A percentile compares a stretch with the other conserved stretches of the same genome.
These are phyloP conservation scores for Genyomyrus donnyi DNA, from an alignment of 2,113 vertebrate genomes.

Conservation along the genomic window DNA sequence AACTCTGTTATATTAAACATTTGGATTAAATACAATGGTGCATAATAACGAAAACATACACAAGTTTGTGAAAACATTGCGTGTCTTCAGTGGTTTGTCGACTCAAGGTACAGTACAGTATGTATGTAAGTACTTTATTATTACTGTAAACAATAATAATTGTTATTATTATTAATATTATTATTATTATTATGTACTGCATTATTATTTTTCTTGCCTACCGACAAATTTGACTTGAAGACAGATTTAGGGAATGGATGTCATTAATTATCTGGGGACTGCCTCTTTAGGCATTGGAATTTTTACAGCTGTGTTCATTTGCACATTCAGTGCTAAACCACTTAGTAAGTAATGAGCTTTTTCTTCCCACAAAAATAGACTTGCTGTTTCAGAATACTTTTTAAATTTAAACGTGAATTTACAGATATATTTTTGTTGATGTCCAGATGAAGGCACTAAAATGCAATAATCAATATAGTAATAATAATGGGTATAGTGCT, in stretches of 20 bases:
- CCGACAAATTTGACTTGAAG: no score
- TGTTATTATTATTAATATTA: no score
- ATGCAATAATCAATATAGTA: background rate
- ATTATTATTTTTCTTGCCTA: no score
- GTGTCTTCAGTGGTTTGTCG: background rate
- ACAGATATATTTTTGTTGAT: background rate
- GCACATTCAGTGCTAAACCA: background rate
- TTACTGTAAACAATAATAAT: background rate
- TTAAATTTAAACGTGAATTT: background rate
- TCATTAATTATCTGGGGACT: no score
- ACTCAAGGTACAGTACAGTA: no score
- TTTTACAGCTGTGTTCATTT: background rate
- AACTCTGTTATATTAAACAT: no score
- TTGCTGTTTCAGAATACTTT: no score
- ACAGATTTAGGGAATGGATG: no score
- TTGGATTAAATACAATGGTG: no score
- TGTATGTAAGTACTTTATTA: background rate
- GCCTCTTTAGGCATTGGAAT: background rate
- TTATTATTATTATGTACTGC: no score
- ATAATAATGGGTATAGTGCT: background rate
- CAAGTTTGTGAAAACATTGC: background rate
- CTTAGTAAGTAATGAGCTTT: background rate
- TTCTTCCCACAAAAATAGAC: no score
- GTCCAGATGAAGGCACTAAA: background rate
- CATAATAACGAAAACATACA: no score